phyloP scores from a whole-genome alignment of 1,140 invertebrate species.

The Mactra quadrangularis region DNA sequence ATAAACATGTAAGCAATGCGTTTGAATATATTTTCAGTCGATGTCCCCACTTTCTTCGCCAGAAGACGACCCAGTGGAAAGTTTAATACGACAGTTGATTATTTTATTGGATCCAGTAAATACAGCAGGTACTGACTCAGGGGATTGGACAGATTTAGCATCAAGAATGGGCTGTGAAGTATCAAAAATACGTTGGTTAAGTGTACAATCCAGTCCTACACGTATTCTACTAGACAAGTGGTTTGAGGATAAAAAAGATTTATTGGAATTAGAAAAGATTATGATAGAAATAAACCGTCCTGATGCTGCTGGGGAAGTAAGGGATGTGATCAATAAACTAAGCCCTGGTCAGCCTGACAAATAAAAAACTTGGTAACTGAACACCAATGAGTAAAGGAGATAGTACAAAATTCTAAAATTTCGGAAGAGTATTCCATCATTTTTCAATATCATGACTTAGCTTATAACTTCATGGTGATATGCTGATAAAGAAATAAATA shows the following conservation, averaged over 20 bases:
- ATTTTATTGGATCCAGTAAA: conserved; percentile 45
- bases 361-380: too few species aligned
- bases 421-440: too few species aligned
- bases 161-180: conserved; percentile 3
- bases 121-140: conserved; percentile 16
- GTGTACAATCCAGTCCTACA: conserved; percentile 13
- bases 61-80: conserved; percentile 18
- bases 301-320: conserved; percentile 30
- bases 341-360: too few species aligned
- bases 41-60: conserved; percentile 11
- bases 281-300: conserved; percentile 30
- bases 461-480: too few species aligned
- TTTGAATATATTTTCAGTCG: too few species aligned
- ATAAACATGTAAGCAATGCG: too few species aligned
- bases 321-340: too few species aligned
- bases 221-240: conserved; percentile 26
- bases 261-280: conserved; percentile 15
- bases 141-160: conserved; percentile 37
- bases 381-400: too few species aligned
- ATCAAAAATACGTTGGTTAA: conserved; percentile 33
- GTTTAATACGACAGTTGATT: conserved; percentile 17
- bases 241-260: conserved; percentile 7
- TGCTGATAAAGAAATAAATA: too few species aligned
- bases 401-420: too few species aligned
- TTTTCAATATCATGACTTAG: too few species aligned